Evolutionary conservation across 2,113 vertebrate genomes (phyloP), one percentile per base, ranked within the genome.

Genomic region (Sclerurus mexicanus): DNA sequence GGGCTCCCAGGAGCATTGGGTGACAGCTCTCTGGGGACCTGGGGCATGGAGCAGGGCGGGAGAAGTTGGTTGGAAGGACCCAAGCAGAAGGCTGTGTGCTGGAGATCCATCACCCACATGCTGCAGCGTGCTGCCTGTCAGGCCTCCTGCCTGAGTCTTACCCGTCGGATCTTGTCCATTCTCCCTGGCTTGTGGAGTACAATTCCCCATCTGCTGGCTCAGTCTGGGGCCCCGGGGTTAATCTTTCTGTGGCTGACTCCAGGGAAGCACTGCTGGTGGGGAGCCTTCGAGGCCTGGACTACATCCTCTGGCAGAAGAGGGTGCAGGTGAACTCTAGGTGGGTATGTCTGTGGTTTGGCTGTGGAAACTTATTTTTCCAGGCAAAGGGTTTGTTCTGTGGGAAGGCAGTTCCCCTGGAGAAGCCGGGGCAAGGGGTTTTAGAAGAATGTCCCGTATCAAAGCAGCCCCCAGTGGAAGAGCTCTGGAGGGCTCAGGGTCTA

Each of bases 141-240:
- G 20, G 27, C 55, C 53, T 72, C 37, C 59, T 50, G 60, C 28
- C 63, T 19, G 21, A n/a, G n/a, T 44, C 64, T 75, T 52, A 46
- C 20, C 89, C 89, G 20, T 28, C 0, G 0, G 60, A 82, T 75
- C 44, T 72, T 78, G 71, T 63, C 90, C 3, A 0, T 58, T 75
- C 37, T 92, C 50, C 31, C 33, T 31, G 42, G 66, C 62, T 62
- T n/a, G 33, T 69, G 90, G 40, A 46, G 31, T 49, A 37, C 30
- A 8, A 4, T 68, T 94, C 56, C 50, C 75, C 33, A 21, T 39
- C 83, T 75, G 31, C 25, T 3, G 3, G 42, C 60, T 63, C 0
- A 0, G 16, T 63, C 74, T 37, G 62, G 35, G 60, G 21, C 49
- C 44, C 49, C 0, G 0, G 40, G 47, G 30, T 89, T 94, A 63